Conservation (phyloP, 2,113 vertebrate genomes). For the Mirza zaza region DNA sequence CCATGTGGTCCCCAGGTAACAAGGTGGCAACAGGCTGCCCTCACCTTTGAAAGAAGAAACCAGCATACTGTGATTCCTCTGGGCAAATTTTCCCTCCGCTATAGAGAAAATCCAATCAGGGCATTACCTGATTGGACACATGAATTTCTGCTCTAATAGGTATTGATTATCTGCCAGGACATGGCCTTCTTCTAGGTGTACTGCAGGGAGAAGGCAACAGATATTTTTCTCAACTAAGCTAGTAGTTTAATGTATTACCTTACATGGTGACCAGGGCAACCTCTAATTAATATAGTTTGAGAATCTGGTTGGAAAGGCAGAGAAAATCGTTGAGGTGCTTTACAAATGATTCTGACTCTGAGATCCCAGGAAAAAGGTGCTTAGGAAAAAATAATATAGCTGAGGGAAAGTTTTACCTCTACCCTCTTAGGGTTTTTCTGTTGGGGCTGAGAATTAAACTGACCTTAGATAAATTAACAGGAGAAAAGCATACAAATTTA, state of each 20-base stretch:
- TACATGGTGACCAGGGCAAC: background rate
- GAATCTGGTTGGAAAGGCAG: background rate
- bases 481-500: background rate
- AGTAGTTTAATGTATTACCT: slow-evolving; percentile 47
- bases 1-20: background rate
- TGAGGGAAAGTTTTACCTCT: background rate
- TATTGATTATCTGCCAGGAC: slow-evolving; percentile 63
- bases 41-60: background rate
- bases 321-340: background rate
- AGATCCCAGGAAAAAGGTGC: background rate
- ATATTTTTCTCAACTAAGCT: background rate
- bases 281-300: slow-evolving; percentile 37
- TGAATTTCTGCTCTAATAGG: slow-evolving; percentile 63
- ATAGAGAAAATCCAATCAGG: slow-evolving; percentile 48
- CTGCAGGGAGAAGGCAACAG: slow-evolving; percentile 11
- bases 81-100: background rate
- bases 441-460: background rate
- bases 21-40: background rate
- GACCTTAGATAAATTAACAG: background rate
- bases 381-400: background rate
- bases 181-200: slow-evolving; percentile 1
- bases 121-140: slow-evolving; percentile 35
- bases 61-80: background rate
- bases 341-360: background rate
- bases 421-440: background rate